Percentiles rank a stretch among this genome's conserved stretches.
phyloP scores from a whole-genome alignment of 2,113 vertebrate species.

The Clarias batrachus region DNA sequence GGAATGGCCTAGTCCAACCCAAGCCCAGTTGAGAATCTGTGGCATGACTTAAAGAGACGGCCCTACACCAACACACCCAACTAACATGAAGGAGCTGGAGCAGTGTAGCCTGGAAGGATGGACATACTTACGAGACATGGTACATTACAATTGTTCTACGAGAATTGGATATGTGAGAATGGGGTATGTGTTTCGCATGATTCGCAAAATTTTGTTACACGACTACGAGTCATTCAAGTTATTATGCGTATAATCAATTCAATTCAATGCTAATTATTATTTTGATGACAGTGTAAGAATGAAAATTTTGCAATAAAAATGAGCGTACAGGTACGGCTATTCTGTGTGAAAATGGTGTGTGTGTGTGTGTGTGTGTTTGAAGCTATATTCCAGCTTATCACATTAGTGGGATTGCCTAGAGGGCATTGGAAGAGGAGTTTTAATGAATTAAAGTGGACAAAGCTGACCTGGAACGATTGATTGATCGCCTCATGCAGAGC shows the following conservation, averaged over 20 bases:
- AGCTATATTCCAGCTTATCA: slow-evolving; percentile 53
- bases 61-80: too few species aligned
- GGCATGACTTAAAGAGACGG: too few species aligned
- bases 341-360: slow-evolving; percentile 21
- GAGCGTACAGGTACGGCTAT: slow-evolving; percentile 30
- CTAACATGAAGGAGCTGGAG: too few species aligned
- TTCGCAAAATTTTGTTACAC: background rate
- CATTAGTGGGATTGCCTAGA: slow-evolving; percentile 75
- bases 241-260: background rate
- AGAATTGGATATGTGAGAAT: too few species aligned
- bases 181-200: background rate
- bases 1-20: too few species aligned
- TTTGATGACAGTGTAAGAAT: background rate
- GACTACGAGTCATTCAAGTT: background rate
- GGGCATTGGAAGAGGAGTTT: slow-evolving; percentile 69
- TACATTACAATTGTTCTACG: too few species aligned
- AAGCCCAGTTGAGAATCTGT: too few species aligned
- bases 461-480: slow-evolving; percentile 76
- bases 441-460: slow-evolving; percentile 79
- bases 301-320: background rate
- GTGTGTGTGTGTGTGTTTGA: slow-evolving; percentile 40
- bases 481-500: slow-evolving; percentile 63
- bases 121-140: too few species aligned
- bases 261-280: background rate
- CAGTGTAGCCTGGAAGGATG: too few species aligned